These are phyloP conservation scores for Thamnaconus septentrionalis DNA, from an alignment of 2,113 vertebrate species.

Conservation along the genomic window DNA sequence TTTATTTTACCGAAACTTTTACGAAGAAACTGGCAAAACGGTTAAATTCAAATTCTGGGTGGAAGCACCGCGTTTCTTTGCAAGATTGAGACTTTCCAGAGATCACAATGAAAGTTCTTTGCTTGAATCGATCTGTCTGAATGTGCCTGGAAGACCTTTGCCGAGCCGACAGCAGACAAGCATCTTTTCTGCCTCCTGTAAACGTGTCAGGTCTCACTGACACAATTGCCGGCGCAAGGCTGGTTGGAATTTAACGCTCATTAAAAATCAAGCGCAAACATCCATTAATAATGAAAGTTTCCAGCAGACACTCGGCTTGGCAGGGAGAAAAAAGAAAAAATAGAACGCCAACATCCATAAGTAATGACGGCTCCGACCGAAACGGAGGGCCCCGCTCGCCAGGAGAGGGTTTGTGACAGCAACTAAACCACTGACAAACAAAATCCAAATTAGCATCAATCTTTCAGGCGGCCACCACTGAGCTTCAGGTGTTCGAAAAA, in stretches of 20 bases:
- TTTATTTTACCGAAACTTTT: too few relatives aligned
- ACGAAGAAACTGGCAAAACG: too few relatives aligned
- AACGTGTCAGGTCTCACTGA: constrained; percentile 49
- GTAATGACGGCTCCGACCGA: constrained; percentile 55
- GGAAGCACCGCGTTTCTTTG: too few relatives aligned
- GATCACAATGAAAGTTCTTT: too few relatives aligned
- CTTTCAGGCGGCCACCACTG: constrained; percentile 53
- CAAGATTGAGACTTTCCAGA: too few relatives aligned
- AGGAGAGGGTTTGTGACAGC: constrained; percentile 59
- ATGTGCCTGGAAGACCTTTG: constrained; percentile 28
- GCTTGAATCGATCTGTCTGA: neutral
- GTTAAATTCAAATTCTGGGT: too few relatives aligned
- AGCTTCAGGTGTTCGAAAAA: constrained; percentile 70
- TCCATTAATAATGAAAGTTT: constrained; percentile 72
- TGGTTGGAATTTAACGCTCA: constrained; percentile 65
- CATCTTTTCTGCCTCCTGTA: constrained; percentile 42
- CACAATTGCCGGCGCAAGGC: constrained; percentile 20
- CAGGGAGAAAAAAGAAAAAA: constrained; percentile 48
- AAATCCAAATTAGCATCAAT: constrained; percentile 74
- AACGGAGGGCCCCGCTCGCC: constrained; percentile 29
- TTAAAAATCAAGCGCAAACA: constrained; percentile 64
- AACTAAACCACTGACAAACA: constrained; percentile 74
- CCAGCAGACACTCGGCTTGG: constrained; percentile 54
- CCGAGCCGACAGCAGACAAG: constrained; percentile 23
- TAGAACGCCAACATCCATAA: constrained; percentile 60